phyloP scores from a whole-genome alignment of 2,888 invertebrate species.

The Agapostemon virescens region DNA sequence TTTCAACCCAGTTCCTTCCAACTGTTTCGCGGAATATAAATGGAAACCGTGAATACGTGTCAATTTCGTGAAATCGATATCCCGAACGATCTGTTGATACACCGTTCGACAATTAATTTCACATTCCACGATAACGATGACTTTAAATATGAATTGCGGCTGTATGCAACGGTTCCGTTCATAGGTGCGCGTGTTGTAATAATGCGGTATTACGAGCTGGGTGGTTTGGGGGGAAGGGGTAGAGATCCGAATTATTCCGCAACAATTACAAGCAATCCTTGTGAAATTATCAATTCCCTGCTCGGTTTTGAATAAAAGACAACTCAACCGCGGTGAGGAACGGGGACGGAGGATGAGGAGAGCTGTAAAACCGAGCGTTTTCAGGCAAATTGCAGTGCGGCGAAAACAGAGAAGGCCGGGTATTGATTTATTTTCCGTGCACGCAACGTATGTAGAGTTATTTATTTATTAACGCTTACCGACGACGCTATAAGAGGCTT shows the following conservation, averaged over 20 bases:
- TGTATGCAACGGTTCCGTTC: not conserved
- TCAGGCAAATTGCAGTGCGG: not conserved
- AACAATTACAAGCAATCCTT: slow-evolving; percentile 4
- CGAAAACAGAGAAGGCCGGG: no score
- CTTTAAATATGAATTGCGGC: slow-evolving; percentile 12
- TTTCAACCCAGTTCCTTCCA: slow-evolving; percentile 32
- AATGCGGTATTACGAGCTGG: not conserved
- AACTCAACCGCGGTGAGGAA: not conserved
- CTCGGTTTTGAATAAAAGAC: not conserved
- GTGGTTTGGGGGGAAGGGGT: not conserved
- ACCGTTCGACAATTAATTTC: slow-evolving; percentile 36
- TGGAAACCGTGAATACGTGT: slow-evolving; percentile 28
- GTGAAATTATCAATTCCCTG: slow-evolving; percentile 4
- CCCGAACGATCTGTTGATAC: slow-evolving; percentile 5
- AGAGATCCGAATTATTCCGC: not conserved
- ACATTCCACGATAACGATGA: slow-evolving; percentile 10
- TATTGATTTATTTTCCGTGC: slow-evolving; percentile 14
- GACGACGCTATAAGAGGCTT: not conserved
- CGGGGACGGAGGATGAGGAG: no score
- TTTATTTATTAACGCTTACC: slow-evolving; percentile 13
- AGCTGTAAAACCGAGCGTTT: not conserved
- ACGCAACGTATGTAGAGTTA: not conserved
- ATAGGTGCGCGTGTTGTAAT: not conserved
- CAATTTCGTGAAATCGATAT: slow-evolving; percentile 32
- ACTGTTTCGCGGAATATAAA: slow-evolving; percentile 32